Evolutionary conservation across 1,140 invertebrate species (phyloP).

Genomic region (Bombus huntii): DNA sequence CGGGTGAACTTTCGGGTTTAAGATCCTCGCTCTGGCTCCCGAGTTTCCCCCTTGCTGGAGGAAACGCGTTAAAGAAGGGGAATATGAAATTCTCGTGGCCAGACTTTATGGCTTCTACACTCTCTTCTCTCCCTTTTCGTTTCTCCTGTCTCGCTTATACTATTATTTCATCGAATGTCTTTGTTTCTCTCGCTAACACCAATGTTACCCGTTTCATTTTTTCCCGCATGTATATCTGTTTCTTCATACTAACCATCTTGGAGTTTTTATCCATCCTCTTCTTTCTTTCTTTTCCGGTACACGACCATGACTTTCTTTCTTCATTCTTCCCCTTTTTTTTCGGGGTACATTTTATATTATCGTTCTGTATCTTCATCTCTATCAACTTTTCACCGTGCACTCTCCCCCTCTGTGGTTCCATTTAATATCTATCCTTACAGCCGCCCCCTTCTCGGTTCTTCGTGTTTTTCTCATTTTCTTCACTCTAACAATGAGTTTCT

Average conservation of each 20-base stretch:
- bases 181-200: background rate
- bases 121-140: background rate
- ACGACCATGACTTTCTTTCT: background rate
- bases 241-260: background rate
- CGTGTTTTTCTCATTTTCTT: slow-evolving; percentile 32
- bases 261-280: background rate
- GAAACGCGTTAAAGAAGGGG: slow-evolving; percentile 47
- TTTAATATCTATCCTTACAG: slow-evolving; percentile 35
- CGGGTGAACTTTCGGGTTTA: slow-evolving; percentile 68
- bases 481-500: slow-evolving; percentile 29
- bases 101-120: slow-evolving; percentile 56
- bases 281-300: background rate
- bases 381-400: slow-evolving; percentile 9
- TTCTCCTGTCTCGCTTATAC: background rate
- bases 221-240: background rate
- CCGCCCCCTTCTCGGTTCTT: background rate
- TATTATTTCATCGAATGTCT: background rate
- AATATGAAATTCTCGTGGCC: slow-evolving; percentile 62
- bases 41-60: background rate
- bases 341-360: background rate
- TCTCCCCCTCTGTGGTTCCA: background rate
- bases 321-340: background rate
- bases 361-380: background rate
- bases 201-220: background rate
- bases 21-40: slow-evolving; percentile 48